These are phyloP conservation scores for Drosophila lacteicornis DNA, from an alignment of 1,140 invertebrate species.

Conservation along the genomic window DNA sequence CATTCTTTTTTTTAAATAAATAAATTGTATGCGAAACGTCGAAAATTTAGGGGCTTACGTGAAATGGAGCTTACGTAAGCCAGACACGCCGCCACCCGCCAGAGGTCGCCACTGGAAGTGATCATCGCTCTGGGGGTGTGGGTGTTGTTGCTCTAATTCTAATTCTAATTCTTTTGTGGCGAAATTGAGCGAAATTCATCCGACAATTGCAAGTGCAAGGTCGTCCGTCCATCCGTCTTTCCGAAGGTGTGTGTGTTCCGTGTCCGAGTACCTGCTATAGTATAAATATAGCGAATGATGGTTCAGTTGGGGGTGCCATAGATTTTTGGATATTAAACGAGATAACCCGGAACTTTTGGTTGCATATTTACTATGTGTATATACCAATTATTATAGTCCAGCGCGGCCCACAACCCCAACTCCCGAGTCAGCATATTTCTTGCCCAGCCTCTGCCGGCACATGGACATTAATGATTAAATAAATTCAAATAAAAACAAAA, in stretches of 20 bases:
- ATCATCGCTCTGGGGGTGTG: constrained; percentile 2
- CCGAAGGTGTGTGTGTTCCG: constrained; percentile 8
- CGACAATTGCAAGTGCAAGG: constrained; percentile 48
- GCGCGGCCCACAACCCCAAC: no score
- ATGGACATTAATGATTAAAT: no score
- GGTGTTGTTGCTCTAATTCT: constrained; percentile 2
- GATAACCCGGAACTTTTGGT: constrained; percentile 11
- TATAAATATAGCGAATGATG: neutral
- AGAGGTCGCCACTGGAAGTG: constrained; percentile 49
- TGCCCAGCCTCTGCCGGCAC: no score
- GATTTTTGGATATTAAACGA: constrained; percentile 1
- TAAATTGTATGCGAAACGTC: constrained; percentile 46
- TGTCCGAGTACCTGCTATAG: neutral
- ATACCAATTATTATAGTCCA: no score
- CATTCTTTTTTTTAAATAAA: constrained; percentile 48
- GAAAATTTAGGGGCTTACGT: constrained; percentile 32
- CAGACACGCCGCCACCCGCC: neutral
- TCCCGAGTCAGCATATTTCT: no score
- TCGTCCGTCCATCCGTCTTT: constrained; percentile 3
- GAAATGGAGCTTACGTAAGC: constrained; percentile 47
- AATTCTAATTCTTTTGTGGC: constrained; percentile 9
- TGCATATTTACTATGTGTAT: no score
- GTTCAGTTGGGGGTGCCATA: neutral
- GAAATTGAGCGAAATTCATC: constrained; percentile 32
- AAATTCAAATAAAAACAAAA: no score